phyloP scores from a whole-genome alignment of 2,888 invertebrate genomes.

The Periphyllus acericola region DNA sequence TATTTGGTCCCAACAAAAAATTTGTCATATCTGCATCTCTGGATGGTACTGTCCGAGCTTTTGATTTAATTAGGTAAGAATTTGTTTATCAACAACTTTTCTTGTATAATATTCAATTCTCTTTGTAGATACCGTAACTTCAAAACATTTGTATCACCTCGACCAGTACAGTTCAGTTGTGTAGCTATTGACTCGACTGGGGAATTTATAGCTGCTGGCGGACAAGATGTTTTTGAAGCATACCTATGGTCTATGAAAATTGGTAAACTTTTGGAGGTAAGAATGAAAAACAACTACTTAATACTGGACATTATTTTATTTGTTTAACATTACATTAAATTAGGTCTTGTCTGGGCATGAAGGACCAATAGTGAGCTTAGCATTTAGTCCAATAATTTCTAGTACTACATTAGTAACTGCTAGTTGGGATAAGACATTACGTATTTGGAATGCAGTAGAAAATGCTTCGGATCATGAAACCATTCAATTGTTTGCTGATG shows the following conservation, averaged over 20 bases:
- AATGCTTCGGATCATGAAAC: constrained; percentile 83
- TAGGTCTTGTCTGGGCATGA: constrained; percentile 90
- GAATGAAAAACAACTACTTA: constrained; percentile 31
- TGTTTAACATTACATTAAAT: constrained; percentile 36
- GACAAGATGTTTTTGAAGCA: constrained; percentile 93
- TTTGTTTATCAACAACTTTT: constrained; percentile 2
- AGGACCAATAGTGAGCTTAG: constrained; percentile 86
- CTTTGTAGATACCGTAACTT: constrained; percentile 92
- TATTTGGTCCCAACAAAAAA: constrained; percentile 91
- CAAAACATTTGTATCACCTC: constrained; percentile 91
- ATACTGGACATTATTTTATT: not conserved
- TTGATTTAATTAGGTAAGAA: constrained; percentile 84
- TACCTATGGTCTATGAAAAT: constrained; percentile 96
- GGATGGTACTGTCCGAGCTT: constrained; percentile 98
- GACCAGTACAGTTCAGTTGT: constrained; percentile 91
- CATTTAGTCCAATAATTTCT: constrained; percentile 79
- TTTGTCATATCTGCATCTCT: constrained; percentile 91
- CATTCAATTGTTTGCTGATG: constrained; percentile 79
- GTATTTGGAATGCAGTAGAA: constrained; percentile 92
- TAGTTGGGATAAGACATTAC: constrained; percentile 94
- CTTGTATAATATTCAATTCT: not conserved
- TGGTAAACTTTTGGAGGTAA: constrained; percentile 87
- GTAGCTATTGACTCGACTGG: constrained; percentile 88
- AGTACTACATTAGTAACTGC: constrained; percentile 84
- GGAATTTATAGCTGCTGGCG: constrained; percentile 94